A percentile compares a stretch with the other conserved stretches of the same genome.
Conservation (phyloP, 2,113 vertebrate species). For the Cranoglanis bouderius region DNA sequence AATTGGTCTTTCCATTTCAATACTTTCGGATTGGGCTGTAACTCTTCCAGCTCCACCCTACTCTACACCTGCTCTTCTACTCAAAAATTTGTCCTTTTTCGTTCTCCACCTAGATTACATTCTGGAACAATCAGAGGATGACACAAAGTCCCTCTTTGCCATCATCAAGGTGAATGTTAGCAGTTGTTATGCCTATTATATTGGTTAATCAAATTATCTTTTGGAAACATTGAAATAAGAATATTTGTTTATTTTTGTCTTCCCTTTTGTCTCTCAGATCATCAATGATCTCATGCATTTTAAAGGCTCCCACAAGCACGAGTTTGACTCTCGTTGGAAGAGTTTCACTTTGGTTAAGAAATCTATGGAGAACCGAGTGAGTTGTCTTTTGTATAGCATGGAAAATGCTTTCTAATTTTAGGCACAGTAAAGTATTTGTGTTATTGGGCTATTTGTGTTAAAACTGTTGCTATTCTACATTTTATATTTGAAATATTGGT, state of each 20-base stretch:
- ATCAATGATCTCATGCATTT: constrained; percentile 93
- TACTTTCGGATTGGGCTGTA: background rate
- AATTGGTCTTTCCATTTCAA: background rate
- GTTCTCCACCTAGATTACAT: constrained; percentile 77
- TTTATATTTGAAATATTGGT: background rate
- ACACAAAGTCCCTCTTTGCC: constrained; percentile 94
- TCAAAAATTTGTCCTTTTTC: background rate
- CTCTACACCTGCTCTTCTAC: background rate
- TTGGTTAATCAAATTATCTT: background rate
- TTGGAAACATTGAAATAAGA: background rate
- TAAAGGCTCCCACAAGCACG: constrained; percentile 92
- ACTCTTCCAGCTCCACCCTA: background rate
- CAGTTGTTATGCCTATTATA: background rate
- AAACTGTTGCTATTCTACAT: background rate
- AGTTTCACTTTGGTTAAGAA: constrained; percentile 98
- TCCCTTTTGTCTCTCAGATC: constrained; percentile 74
- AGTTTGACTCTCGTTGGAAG: constrained; percentile 97
- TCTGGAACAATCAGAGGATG: constrained; percentile 92
- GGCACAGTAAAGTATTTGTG: background rate
- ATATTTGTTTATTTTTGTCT: constrained; percentile 25
- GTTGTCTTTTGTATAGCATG: constrained; percentile 46
- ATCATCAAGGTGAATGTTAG: constrained; percentile 87
- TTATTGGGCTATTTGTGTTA: background rate
- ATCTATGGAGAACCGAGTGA: constrained; percentile 97
- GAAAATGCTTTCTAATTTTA: background rate